A percentile compares a stretch with the other conserved stretches of the same genome.
phyloP scores from a whole-genome alignment of 23 tunicate species.

The Trididemnum clinides region DNA sequence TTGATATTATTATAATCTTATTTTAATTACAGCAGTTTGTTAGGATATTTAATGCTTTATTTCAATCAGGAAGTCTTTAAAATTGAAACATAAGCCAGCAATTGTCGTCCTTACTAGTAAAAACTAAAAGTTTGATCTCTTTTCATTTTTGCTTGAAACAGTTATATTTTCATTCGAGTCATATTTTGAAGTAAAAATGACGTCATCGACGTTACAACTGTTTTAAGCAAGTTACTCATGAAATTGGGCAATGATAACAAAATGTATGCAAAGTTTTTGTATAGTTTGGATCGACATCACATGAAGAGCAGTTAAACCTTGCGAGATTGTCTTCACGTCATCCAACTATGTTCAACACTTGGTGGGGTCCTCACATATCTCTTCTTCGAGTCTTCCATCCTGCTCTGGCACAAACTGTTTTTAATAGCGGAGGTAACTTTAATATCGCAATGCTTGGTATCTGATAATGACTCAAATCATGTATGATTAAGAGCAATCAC shows the following conservation, averaged over 20 bases:
- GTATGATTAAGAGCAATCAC: neutral
- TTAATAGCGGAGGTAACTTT: conserved; percentile 16
- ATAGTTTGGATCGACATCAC: conserved; percentile 14
- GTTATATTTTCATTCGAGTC: too few relatives aligned
- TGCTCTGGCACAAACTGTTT: neutral
- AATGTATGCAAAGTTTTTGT: neutral
- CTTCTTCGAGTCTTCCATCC: neutral
- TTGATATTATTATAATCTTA: too few relatives aligned
- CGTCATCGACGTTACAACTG: too few relatives aligned
- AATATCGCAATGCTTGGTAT: neutral
- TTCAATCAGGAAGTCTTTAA: too few relatives aligned
- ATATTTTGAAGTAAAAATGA: too few relatives aligned
- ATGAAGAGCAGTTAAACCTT: neutral
- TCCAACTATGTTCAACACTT: neutral
- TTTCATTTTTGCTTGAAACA: too few relatives aligned
- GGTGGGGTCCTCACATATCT: conserved; percentile 11
- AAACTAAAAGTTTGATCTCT: too few relatives aligned
- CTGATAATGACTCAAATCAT: neutral
- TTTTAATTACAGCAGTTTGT: too few relatives aligned
- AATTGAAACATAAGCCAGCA: too few relatives aligned
- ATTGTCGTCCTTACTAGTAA: too few relatives aligned
- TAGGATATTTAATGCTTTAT: too few relatives aligned
- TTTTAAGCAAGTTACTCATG: neutral
- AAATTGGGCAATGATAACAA: too few relatives aligned
- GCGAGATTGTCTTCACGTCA: neutral